A percentile compares a stretch with the other conserved stretches of the same genome.
Evolutionary conservation across 23 tunicate species (phyloP).

Genomic region (Styela plicata): DNA sequence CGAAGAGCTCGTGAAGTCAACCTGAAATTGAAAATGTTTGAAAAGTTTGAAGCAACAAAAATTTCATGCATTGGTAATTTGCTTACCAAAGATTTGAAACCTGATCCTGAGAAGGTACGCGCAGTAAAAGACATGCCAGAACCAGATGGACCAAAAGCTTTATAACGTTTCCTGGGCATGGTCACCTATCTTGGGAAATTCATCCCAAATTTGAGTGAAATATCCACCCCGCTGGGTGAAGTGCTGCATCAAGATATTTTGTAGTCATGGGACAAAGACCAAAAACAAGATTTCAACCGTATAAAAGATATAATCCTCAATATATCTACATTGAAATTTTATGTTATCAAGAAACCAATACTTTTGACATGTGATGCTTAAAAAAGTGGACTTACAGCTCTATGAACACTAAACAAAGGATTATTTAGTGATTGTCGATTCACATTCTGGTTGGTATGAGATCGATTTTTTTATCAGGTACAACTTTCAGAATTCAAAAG

Average conservation of each 20-base stretch:
- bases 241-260: slow-evolving; percentile 21
- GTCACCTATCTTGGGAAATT: slow-evolving; percentile 20
- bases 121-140: slow-evolving; percentile 36
- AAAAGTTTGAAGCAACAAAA: neutral
- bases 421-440: neutral
- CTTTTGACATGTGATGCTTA: slow-evolving; percentile 35
- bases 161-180: slow-evolving; percentile 44
- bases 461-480: neutral
- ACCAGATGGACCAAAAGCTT: slow-evolving; percentile 12
- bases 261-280: slow-evolving; percentile 26
- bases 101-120: slow-evolving; percentile 24
- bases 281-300: slow-evolving; percentile 2
- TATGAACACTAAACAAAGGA: slow-evolving; percentile 18
- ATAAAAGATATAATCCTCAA: slow-evolving; percentile 12
- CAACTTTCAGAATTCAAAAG: neutral
- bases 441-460: neutral
- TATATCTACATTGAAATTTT: neutral
- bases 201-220: slow-evolving; percentile 32
- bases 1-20: slow-evolving; percentile 7
- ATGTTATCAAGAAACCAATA: slow-evolving; percentile 22
- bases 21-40: slow-evolving; percentile 20
- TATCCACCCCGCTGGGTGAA: slow-evolving; percentile 31
- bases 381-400: slow-evolving; percentile 33
- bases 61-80: neutral
- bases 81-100: slow-evolving; percentile 33